phyloP scores from a whole-genome alignment of 64 coral and sea anemone species.

The Pocillopora verrucosa region DNA sequence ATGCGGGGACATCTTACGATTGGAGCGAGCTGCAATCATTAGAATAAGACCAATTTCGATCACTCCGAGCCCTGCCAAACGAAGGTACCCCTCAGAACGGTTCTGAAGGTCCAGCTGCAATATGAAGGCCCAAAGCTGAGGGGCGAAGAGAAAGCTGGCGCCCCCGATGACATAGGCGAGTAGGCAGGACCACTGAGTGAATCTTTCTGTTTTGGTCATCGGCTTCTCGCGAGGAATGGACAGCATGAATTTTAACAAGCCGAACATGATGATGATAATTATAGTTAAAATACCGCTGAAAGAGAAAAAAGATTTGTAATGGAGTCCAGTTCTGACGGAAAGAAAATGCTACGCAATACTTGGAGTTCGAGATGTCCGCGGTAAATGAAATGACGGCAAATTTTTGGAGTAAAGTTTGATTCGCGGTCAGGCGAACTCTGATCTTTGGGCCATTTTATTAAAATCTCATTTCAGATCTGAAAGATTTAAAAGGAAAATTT shows the following conservation, averaged over 20 bases:
- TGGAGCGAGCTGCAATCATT: slow-evolving; percentile 40
- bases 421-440: too few species aligned
- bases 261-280: background rate
- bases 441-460: too few species aligned
- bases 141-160: slow-evolving; percentile 5
- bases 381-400: too few species aligned
- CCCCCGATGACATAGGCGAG: slow-evolving; percentile 29
- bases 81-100: slow-evolving; percentile 35
- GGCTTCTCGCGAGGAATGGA: background rate
- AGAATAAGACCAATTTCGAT: slow-evolving; percentile 39
- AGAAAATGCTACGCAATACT: too few species aligned
- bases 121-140: slow-evolving; percentile 28
- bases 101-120: background rate
- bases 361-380: too few species aligned
- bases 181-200: background rate
- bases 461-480: too few species aligned
- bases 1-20: background rate
- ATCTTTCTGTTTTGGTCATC: slow-evolving; percentile 1
- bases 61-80: slow-evolving; percentile 30
- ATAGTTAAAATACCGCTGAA: too few species aligned
- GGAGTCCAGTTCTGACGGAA: too few species aligned
- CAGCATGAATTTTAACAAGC: slow-evolving; percentile 25
- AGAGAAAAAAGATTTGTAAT: background rate
- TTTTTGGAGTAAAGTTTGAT: too few species aligned
- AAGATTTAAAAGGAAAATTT: too few species aligned